phyloP scores from a whole-genome alignment of 2,888 invertebrate species.

The Gastrophysa polygoni region DNA sequence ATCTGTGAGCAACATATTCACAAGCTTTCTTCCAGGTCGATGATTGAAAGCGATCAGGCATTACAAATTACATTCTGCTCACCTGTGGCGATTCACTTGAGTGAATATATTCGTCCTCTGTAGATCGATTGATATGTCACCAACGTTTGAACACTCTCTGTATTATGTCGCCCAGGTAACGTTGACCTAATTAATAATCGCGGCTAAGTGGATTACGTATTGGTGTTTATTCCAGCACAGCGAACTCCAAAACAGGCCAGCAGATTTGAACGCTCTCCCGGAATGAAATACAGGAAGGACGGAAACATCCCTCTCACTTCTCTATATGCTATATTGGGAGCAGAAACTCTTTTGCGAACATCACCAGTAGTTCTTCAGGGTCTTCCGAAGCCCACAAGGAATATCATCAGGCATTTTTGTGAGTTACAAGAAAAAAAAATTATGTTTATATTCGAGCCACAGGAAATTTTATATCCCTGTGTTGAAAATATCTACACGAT shows the following conservation, averaged over 20 bases:
- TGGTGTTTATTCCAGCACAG: not conserved
- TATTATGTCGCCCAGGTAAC: not conserved
- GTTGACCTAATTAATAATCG: constrained; percentile 1
- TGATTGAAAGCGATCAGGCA: not conserved
- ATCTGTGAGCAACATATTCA: too few species aligned
- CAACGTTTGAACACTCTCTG: not conserved
- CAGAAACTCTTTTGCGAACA: too few species aligned
- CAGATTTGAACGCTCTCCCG: not conserved
- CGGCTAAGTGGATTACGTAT: constrained; percentile 1
- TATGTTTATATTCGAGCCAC: too few species aligned
- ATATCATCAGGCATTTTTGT: too few species aligned
- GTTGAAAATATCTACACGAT: too few species aligned
- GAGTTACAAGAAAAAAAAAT: too few species aligned
- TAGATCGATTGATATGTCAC: not conserved
- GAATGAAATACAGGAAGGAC: not conserved
- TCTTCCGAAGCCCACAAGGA: too few species aligned
- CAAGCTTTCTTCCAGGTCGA: too few species aligned
- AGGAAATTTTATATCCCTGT: too few species aligned
- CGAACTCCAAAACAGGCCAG: not conserved
- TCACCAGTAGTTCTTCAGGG: too few species aligned
- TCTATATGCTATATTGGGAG: too few species aligned
- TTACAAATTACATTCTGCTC: not conserved
- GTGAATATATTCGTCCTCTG: not conserved
- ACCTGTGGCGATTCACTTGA: not conserved
- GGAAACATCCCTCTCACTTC: too few species aligned